phyloP scores from a whole-genome alignment of 2,888 invertebrate genomes.

The Zaprionus lineosus region DNA sequence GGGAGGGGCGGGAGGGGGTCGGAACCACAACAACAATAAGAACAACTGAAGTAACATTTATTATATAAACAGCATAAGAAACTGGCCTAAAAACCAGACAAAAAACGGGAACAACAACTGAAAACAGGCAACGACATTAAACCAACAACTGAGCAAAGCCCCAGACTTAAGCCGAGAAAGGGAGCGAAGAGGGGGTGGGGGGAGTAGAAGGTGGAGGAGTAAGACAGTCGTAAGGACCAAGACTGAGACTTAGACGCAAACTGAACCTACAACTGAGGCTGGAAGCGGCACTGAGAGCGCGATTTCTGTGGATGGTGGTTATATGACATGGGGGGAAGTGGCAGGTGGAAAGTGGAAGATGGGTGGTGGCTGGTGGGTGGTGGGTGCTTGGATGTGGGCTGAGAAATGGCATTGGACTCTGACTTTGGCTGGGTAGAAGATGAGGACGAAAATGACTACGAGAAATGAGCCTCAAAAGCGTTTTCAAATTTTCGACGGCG shows the following conservation, averaged over 20 bases:
- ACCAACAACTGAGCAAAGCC: slow-evolving; percentile 36
- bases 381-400: no score
- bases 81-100: slow-evolving; percentile 26
- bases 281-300: background rate
- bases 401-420: slow-evolving; percentile 38
- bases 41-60: slow-evolving; percentile 26
- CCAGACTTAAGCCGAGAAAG: slow-evolving; percentile 26
- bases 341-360: no score
- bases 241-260: background rate
- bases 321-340: no score
- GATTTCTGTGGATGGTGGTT: no score
- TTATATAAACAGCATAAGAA: slow-evolving; percentile 54
- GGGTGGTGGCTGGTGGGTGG: no score
- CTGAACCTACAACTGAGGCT: no score
- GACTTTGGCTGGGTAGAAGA: slow-evolving; percentile 16
- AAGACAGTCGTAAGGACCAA: background rate
- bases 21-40: slow-evolving; percentile 6
- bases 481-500: slow-evolving; percentile 44
- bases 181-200: background rate
- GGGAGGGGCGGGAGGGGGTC: no score
- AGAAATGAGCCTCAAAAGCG: slow-evolving; percentile 42
- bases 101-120: slow-evolving; percentile 16
- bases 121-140: slow-evolving; percentile 41
- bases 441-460: slow-evolving; percentile 20
- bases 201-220: background rate